phyloP scores from a whole-genome alignment of 37 sponge, comb jelly and placozoan genomes.

The Crambe crambe region DNA sequence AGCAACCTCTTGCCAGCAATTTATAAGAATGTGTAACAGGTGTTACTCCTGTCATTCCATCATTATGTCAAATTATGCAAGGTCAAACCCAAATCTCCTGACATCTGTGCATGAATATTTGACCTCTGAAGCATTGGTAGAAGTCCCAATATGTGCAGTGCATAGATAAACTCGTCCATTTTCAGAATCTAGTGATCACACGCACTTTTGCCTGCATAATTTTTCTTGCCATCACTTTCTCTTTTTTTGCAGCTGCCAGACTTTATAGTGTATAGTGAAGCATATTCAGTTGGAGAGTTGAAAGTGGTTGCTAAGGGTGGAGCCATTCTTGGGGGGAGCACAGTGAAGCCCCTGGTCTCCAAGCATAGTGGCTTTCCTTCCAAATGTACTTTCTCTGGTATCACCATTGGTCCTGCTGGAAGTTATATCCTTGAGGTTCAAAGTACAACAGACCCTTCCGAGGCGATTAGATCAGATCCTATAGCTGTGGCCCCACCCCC shows the following conservation, averaged over 20 bases:
- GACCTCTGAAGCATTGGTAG: no score
- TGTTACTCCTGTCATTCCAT: no score
- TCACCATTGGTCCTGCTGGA: conserved; percentile 71
- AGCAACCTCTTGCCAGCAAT: no score
- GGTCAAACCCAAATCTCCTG: no score
- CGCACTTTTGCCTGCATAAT: no score
- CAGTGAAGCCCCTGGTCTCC: conserved; percentile 23
- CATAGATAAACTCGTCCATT: no score
- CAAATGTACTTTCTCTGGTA: conserved; percentile 54
- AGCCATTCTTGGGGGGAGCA: conserved; percentile 46
- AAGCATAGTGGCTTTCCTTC: conserved; percentile 60
- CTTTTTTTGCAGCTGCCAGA: conserved; percentile 50
- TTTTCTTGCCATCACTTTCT: not conserved
- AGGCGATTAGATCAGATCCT: conserved; percentile 34
- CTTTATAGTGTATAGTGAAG: conserved; percentile 51
- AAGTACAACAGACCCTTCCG: conserved; percentile 33
- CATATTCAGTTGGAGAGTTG: conserved; percentile 50
- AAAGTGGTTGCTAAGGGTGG: conserved; percentile 46
- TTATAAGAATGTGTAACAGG: no score
- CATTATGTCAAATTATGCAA: no score
- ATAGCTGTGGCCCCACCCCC: conserved; percentile 66
- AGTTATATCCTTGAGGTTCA: conserved; percentile 62
- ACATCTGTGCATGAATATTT: no score
- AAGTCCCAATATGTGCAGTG: no score
- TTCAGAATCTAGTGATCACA: no score